Base-by-base conservation (phyloP, 2,797 vertebrate species). In the Spinus pinus region DNA sequence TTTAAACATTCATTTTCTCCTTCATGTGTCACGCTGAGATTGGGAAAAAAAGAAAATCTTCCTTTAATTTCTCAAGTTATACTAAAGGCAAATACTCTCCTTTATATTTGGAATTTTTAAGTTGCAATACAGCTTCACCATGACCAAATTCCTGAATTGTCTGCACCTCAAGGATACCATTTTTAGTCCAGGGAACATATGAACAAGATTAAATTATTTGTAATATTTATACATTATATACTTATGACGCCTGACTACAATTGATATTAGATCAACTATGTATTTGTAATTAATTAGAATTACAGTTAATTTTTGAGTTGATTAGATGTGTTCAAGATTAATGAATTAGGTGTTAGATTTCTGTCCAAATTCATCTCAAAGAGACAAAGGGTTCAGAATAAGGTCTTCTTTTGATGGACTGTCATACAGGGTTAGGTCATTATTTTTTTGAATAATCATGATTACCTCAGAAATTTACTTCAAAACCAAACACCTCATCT, bases 171-270 rank as follows among this genome's bases (percentile, higher is more conserved):
- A 69, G 15, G 16, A 86, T 86, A 66, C 2, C 14, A 54, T 75
- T 90, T 91, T 95, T 81, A 93, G 69, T 83, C 91, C n/a, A 69
- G 42, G 18, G 39, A 91, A 85, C 70, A 88, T 42, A 84, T 41
- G 57, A 94, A 74, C 19, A 44, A 72, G 57, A 61, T 65, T 6
- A 86, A 90, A 72, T 67, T 57, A 54, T 57, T 86, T 90, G 54
- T 50, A 86, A 56, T 79, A 66, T 92, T 92, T 93, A 65, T 78
- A 67, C 10, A 41, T 47, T 61, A 65, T 58, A 39, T 56, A 80
- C 24, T 57, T 93, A 30, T 24, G 30, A 64, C 74, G 19, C 27
- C 35, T 86, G 54, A 91, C 21, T 87, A 87, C 21, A 91, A 82
- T 23, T 72, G 25, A 64, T 72, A 83, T 50, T 87, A 74, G 16